A percentile compares a stretch with the other conserved stretches of the same genome.
These are phyloP conservation scores for Acanthisitta chloris DNA, from an alignment of 2,113 vertebrate species.

Conservation along the genomic window DNA sequence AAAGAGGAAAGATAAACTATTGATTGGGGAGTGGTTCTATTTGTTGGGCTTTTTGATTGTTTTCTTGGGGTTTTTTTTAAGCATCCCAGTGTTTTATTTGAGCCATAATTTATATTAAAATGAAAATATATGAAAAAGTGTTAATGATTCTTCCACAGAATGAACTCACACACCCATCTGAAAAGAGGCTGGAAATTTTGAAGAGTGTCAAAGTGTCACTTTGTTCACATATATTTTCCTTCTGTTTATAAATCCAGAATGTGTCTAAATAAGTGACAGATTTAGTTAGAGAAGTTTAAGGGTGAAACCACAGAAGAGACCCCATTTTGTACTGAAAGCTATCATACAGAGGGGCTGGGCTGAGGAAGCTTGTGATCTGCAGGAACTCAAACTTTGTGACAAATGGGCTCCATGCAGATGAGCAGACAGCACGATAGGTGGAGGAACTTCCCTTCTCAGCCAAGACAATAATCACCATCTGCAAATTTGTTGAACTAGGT, in stretches of 20 bases:
- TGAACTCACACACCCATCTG: not conserved
- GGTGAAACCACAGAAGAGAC: not conserved
- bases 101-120: not conserved
- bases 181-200: not conserved
- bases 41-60: not conserved
- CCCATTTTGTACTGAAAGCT: not conserved
- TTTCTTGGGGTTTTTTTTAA: not conserved
- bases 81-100: not conserved
- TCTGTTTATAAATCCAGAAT: not conserved
- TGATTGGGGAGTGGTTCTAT: not conserved
- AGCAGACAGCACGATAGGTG: not conserved
- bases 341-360: not conserved
- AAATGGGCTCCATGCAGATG: not conserved
- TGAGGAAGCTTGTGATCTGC: not conserved
- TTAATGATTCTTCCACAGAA: not conserved
- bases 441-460: not conserved
- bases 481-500: not conserved
- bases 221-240: not conserved
- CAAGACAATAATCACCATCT: not conserved
- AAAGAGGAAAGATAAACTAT: conserved; percentile 19
- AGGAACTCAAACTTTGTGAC: not conserved
- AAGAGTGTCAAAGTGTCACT: not conserved
- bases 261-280: not conserved
- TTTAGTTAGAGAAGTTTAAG: not conserved
- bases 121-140: not conserved